phyloP scores from a whole-genome alignment of 1,140 invertebrate species.

The Lepidurus packardi region DNA sequence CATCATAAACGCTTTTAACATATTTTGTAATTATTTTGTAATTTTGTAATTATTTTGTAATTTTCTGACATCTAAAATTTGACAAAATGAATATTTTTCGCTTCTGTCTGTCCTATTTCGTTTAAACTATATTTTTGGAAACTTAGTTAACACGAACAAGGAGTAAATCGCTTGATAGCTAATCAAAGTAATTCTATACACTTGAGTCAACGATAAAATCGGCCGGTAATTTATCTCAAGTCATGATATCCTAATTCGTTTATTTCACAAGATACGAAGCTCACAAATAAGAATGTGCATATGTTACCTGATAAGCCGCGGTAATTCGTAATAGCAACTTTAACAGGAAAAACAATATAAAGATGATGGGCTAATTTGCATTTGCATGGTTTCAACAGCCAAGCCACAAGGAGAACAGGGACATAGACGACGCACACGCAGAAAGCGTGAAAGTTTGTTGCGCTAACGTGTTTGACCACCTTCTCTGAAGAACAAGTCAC shows the following conservation, averaged over 20 bases:
- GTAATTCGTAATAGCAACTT: not conserved
- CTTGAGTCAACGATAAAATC: too few species aligned
- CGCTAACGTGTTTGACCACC: slow-evolving; percentile 5
- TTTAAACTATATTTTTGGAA: too few species aligned
- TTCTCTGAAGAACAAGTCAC: not conserved
- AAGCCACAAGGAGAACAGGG: not conserved
- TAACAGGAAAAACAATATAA: not conserved
- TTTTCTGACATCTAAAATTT: too few species aligned
- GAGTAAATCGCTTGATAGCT: too few species aligned
- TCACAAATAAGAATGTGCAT: not conserved
- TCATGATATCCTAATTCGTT: not conserved
- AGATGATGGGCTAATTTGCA: not conserved
- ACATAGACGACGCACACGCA: not conserved
- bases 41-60: too few species aligned
- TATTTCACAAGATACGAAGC: not conserved
- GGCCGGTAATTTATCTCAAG: not conserved
- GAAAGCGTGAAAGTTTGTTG: not conserved
- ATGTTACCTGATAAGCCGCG: not conserved
- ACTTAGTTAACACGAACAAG: too few species aligned
- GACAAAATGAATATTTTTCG: too few species aligned
- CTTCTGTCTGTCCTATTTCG: too few species aligned
- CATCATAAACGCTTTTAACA: too few species aligned
- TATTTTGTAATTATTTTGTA: too few species aligned
- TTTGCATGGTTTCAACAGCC: not conserved
- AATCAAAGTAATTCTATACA: too few species aligned